A percentile compares a stretch with the other conserved stretches of the same genome.
phyloP scores from a whole-genome alignment of 2,797 vertebrate species.

The Tenualosa ilisha region DNA sequence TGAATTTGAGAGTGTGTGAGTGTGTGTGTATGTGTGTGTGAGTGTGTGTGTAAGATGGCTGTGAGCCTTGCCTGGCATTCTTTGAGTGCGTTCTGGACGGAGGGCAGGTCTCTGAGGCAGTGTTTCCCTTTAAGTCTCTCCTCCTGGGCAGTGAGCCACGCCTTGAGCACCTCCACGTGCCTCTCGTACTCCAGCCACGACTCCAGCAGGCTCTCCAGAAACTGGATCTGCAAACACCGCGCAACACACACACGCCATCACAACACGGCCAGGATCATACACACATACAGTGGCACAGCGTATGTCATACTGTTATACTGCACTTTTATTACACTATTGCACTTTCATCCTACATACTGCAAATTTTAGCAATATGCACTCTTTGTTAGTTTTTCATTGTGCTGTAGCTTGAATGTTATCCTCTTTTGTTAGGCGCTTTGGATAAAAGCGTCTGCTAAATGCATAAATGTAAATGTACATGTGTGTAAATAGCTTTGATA shows the following conservation, averaged over 20 bases:
- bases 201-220: constrained; percentile 86
- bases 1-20: background rate
- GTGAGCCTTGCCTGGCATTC: constrained; percentile 85
- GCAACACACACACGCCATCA: background rate
- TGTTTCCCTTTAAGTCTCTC: constrained; percentile 86
- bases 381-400: too few relatives aligned
- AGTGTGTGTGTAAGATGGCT: background rate
- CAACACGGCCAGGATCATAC: background rate
- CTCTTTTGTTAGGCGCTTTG: too few relatives aligned
- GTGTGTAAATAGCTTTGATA: too few relatives aligned
- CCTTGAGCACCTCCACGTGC: constrained; percentile 82
- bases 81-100: constrained; percentile 89
- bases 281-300: background rate
- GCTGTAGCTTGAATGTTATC: too few relatives aligned
- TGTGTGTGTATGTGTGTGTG: background rate
- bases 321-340: too few relatives aligned
- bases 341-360: too few relatives aligned
- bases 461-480: too few relatives aligned
- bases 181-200: constrained; percentile 92
- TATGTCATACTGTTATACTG: too few relatives aligned
- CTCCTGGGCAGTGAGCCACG: constrained; percentile 88
- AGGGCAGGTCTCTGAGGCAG: constrained; percentile 88
- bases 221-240: constrained; percentile 79
- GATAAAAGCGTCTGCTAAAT: too few relatives aligned
- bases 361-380: too few relatives aligned